Percentiles rank a stretch among this genome's conserved stretches.
Conservation (phyloP, 2,113 vertebrate species). For the Lates calcarifer region DNA sequence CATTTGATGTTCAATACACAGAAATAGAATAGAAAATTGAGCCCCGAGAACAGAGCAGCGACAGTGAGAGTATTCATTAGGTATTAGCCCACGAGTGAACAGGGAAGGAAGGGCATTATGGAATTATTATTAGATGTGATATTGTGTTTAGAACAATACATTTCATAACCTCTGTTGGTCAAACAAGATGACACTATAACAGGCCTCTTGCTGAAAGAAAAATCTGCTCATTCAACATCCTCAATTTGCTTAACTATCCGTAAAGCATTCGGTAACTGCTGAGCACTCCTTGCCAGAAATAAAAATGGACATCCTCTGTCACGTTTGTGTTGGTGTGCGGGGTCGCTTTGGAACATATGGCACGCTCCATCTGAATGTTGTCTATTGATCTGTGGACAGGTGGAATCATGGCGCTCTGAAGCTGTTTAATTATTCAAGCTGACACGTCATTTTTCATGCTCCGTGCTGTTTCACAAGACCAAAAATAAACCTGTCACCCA, state of each 20-base stretch:
- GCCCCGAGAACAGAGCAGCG: conserved; percentile 54
- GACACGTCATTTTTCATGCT: conserved; percentile 73
- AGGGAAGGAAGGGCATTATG: conserved; percentile 42
- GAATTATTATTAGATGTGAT: conserved; percentile 50
- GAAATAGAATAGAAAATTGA: conserved; percentile 75
- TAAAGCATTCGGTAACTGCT: conserved; percentile 3
- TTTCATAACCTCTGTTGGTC: conserved; percentile 37
- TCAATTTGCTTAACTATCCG: not conserved
- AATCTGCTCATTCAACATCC: conserved; percentile 7
- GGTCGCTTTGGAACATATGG: conserved; percentile 50
- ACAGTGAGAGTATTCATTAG: conserved; percentile 66
- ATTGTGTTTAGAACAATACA: conserved; percentile 44
- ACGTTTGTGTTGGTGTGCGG: conserved; percentile 5
- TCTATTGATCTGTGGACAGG: conserved; percentile 76
- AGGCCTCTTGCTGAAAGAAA: conserved; percentile 5
- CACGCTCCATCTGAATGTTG: conserved; percentile 63
- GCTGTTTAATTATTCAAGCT: conserved; percentile 80
- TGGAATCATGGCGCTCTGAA: conserved; percentile 66
- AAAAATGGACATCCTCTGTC: conserved; percentile 36
- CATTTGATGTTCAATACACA: conserved; percentile 79
- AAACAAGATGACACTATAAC: conserved; percentile 14
- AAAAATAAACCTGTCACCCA: conserved; percentile 75
- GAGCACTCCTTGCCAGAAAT: conserved; percentile 25
- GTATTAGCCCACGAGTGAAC: conserved; percentile 49
- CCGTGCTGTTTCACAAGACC: conserved; percentile 49